These are phyloP conservation scores for Notarius lentiginosus DNA, from an alignment of 2,113 vertebrate species.

Conservation along the genomic window DNA sequence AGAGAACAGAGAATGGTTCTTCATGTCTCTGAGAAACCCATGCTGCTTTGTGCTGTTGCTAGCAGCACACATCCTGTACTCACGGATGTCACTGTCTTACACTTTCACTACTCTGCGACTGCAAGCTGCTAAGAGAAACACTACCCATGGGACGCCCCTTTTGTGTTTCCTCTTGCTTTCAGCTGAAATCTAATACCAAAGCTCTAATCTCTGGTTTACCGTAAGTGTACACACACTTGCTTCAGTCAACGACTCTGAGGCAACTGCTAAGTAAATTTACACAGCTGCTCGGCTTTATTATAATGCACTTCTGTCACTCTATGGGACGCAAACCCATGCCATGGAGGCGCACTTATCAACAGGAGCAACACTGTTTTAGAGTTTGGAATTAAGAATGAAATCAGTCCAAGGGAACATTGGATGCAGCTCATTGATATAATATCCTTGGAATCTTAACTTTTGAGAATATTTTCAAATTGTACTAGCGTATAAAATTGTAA, in stretches of 20 bases:
- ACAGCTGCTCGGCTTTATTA: neutral
- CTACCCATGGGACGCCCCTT: conserved; percentile 5
- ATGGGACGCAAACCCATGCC: neutral
- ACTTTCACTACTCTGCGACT: neutral
- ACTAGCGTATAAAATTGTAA: no score
- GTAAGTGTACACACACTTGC: neutral
- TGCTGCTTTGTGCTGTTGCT: neutral
- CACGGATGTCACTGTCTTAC: neutral
- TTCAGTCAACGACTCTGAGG: neutral
- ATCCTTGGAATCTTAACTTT: no score
- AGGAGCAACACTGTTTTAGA: neutral
- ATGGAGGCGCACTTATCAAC: neutral
- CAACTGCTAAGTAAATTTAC: neutral
- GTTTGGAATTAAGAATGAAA: neutral
- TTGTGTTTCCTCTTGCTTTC: neutral
- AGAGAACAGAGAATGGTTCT: no score
- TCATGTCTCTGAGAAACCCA: neutral
- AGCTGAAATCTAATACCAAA: conserved; percentile 6
- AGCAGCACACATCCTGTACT: neutral
- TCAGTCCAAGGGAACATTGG: no score
- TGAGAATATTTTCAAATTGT: no score
- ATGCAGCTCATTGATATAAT: no score
- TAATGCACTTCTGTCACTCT: neutral
- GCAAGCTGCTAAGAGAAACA: conserved; percentile 7
- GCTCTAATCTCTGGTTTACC: neutral